These are phyloP conservation scores for Drosophila tripunctata DNA, from an alignment of 2,888 invertebrate genomes.

Conservation along the genomic window DNA sequence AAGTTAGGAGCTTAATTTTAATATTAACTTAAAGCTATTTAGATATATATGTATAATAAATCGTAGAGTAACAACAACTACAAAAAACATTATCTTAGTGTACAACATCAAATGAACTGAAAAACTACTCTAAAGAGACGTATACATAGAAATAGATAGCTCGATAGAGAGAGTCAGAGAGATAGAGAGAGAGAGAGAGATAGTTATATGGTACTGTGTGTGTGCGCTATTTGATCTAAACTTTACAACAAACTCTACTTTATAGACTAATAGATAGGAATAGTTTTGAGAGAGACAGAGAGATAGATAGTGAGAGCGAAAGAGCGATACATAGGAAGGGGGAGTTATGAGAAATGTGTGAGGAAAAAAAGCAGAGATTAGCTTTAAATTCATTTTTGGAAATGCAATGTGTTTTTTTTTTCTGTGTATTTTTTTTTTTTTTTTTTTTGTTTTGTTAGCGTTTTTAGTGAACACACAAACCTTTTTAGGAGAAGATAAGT, in stretches of 20 bases:
- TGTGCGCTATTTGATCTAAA: conserved; percentile 25
- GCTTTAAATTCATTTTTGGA: conserved; percentile 36
- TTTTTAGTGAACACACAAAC: conserved; percentile 83
- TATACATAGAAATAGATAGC: conserved; percentile 12
- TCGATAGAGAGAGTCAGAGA: conserved; percentile 4
- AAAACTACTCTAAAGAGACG: conserved; percentile 21
- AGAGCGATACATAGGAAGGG: neutral
- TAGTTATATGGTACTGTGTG: conserved; percentile 37
- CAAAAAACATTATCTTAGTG: conserved; percentile 39
- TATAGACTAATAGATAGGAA: conserved; percentile 9
- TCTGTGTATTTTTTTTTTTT: conserved; percentile 35
- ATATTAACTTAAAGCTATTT: conserved; percentile 12
- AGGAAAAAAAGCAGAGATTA: conserved; percentile 39
- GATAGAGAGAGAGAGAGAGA: conserved; percentile 8
- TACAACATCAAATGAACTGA: conserved; percentile 59
- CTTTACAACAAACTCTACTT: conserved; percentile 13
- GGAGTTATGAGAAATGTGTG: conserved; percentile 14
- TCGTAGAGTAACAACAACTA: conserved; percentile 29
- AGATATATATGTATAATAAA: neutral
- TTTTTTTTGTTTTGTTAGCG: conserved; percentile 43
- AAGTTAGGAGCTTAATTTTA: conserved; percentile 29
- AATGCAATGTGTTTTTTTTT: conserved; percentile 43
- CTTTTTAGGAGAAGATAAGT: conserved; percentile 85
- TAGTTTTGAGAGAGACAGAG: neutral
- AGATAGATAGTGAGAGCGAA: conserved; percentile 6